These are phyloP conservation scores for silkworm (Bombyx mori) DNA, from an alignment of 1,140 invertebrate species.

Conservation along the genomic window ASM3026992v2 NC_085123.1:3551501-3552000, in stretches of 20 bases:
- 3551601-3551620: slow-evolving; percentile 64
- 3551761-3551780: slow-evolving; percentile 30
- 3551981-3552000: slow-evolving; percentile 15
- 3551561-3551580: slow-evolving; percentile 65
- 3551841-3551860: slow-evolving; percentile 15
- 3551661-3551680: slow-evolving; percentile 53
- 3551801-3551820: not conserved
- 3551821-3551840: not conserved
- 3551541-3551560: slow-evolving; percentile 69
- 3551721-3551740: slow-evolving; percentile 66
- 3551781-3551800: slow-evolving; percentile 5
- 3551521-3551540: slow-evolving; percentile 62
- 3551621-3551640: slow-evolving; percentile 66
- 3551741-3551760: slow-evolving; percentile 33
- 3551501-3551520: slow-evolving; percentile 57
- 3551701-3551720: slow-evolving; percentile 62
- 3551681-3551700: slow-evolving; percentile 60
- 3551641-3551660: slow-evolving; percentile 55
- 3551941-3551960: slow-evolving; percentile 45
- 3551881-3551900: slow-evolving; percentile 36
- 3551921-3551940: slow-evolving; percentile 62
- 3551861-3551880: slow-evolving; percentile 26
- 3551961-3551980: slow-evolving; percentile 29
- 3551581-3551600: slow-evolving; percentile 68
- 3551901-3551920: slow-evolving; percentile 55